These are phyloP conservation scores for Pegoplata infirma DNA, from an alignment of 2,888 invertebrate species.

Conservation along the genomic window DNA sequence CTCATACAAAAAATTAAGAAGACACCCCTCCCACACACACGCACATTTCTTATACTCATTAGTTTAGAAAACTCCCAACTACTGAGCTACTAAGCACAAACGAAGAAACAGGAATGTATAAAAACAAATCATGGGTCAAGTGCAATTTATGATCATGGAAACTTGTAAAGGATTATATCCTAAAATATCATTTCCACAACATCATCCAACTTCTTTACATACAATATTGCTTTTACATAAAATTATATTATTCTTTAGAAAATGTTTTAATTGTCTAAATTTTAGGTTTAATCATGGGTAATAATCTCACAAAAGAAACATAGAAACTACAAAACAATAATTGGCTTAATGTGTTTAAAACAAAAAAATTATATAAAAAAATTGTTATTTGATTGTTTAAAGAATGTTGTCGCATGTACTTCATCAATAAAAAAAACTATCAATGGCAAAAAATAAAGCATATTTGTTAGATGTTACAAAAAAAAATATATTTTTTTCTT, in stretches of 20 bases:
- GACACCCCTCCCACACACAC: slow-evolving; percentile 8
- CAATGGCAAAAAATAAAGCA: slow-evolving; percentile 38
- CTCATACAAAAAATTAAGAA: background rate
- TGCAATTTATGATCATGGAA: slow-evolving; percentile 32
- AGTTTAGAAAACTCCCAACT: background rate
- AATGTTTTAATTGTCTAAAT: slow-evolving; percentile 15
- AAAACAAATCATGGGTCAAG: slow-evolving; percentile 6
- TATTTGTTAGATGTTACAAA: slow-evolving; percentile 63
- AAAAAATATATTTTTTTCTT: slow-evolving; percentile 36
- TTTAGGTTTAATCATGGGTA: slow-evolving; percentile 21
- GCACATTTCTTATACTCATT: slow-evolving; percentile 21
- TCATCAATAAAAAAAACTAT: slow-evolving; percentile 23
- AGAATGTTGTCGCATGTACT: slow-evolving; percentile 41
- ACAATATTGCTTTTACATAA: slow-evolving; percentile 40
- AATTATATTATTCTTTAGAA: slow-evolving; percentile 28
- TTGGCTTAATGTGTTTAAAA: slow-evolving; percentile 44
- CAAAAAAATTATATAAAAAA: slow-evolving; percentile 22
- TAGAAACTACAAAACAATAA: slow-evolving; percentile 19
- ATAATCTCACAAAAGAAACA: slow-evolving; percentile 15
- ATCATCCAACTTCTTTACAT: slow-evolving; percentile 30
- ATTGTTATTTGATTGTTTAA: slow-evolving; percentile 25
- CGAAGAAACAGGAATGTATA: slow-evolving; percentile 24
- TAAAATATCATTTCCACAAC: slow-evolving; percentile 39
- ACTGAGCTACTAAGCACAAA: slow-evolving; percentile 2
- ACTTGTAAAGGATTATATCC: slow-evolving; percentile 2